Evolutionary conservation across 64 coral and sea anemone species (phyloP), one percentile per base, ranked within the genome.

Genomic region (Actinia tenebrosa): DNA sequence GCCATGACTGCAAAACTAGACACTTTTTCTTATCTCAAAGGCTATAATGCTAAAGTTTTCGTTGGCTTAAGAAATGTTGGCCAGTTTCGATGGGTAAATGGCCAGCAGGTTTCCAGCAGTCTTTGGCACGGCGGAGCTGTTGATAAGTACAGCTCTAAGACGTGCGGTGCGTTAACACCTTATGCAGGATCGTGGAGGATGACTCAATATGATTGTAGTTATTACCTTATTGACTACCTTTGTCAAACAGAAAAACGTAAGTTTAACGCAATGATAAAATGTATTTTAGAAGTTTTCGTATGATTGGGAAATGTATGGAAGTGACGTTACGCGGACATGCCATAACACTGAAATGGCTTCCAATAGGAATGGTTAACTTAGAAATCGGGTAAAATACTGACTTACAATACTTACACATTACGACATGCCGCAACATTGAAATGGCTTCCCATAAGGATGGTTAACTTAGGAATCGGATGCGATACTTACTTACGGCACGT

Each of bases 171-270:
- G 10, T 3, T 86, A 18, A 22, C 22, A 37, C 44, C 8, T 18
- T 5, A 14, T 11, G 44, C 8, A 50, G 0, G 3, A 22, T 16
- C 22, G 3, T 86, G 83, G 84, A 52, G 78, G 18, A 83, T 91
- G 84, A 27, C 23, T 0, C 89, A 86, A 16, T 27, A 18, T 3
- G 14, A 16, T 23, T 91, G 89, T 30, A 5, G 13, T 61, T 90
- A 58, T 43, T 75, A 75, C 27, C 25, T 8, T 10, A 6, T 62
- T 19, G 83, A 58, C 27, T 91, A 46, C 58, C 10, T 91, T 44
- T 91, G 89, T 71, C 50, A 91, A 78, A 85, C 83, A 64, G 17
- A 77, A 19, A 22, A 86, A 25, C 44, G 89, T 91, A 86, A 61
- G 89, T 85, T 27, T 37, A 37, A 37, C 30, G 30, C 30, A 37